Base-by-base conservation (phyloP, 2,888 invertebrate genomes). In the Cephus sareptanus region DNA sequence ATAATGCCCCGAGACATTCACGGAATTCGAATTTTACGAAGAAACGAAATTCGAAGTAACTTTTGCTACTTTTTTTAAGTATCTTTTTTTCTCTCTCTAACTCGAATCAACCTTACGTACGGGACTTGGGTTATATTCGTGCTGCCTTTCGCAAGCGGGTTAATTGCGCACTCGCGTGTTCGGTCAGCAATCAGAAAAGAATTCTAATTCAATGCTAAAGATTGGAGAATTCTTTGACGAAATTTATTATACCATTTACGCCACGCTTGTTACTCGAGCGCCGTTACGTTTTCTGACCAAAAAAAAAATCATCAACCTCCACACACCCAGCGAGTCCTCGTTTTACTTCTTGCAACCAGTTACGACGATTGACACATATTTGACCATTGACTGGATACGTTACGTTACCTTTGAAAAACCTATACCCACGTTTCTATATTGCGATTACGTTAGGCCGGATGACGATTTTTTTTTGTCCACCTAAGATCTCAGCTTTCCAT, bases 141-240 rank as follows among this genome's bases (percentile, higher is more conserved):
- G 40, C 23, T 56, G 23, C 40, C 23, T 71, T 71, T 71, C 71
- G 33, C 71, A 71, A 71, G 71, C 33, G 30, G 71, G 71, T 71
- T 71, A 71, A 71, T 71, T 71, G 71, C 71, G 71, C 71, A 71
- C 3, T 71, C 71, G 71, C 71, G 71, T 71, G 71, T 33, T 71
- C 71, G 33, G 15, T 33, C 71, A 9, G 30, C 30, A 71, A 33
- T 33, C 71, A 71, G 71, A 71, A 71, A 33, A 71, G 71, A 71
- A 71, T 71, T 71, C 71, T 56, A 56, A 56, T 56, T 56, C 40
- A 56, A 71, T 33, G 71, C 31, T 33, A 33, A 31, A 33, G 31
- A 71, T 33, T 71, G 13, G 33, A 31, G 71, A 71, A 71, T 31
- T 56, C 23, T 23, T 33, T 71, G 31, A 71, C 23, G 71, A 71